Conservation (phyloP, 2,888 invertebrate genomes). For the Saturnia japonica region DNA sequence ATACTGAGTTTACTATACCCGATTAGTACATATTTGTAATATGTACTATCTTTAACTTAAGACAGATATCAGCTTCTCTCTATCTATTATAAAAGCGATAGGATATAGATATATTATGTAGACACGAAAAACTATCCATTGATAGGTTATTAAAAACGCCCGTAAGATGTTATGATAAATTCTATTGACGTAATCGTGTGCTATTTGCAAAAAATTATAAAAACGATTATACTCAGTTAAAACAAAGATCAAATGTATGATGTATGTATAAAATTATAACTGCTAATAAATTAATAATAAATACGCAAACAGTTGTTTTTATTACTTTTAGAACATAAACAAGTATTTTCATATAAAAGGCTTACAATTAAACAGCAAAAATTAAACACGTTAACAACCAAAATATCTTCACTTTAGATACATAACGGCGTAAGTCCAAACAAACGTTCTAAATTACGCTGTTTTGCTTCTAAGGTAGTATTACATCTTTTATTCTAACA, state of each 20-base stretch:
- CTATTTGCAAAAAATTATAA: background rate
- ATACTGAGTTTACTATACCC: too few relatives aligned
- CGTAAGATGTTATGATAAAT: background rate
- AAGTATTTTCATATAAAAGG: background rate
- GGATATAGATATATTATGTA: too few relatives aligned
- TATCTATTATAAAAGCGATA: too few relatives aligned
- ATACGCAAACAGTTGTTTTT: background rate
- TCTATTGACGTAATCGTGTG: background rate
- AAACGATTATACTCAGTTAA: background rate
- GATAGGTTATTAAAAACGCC: too few relatives aligned
- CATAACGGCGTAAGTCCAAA: background rate
- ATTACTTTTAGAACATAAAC: background rate
- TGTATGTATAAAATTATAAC: background rate
- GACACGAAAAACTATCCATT: too few relatives aligned
- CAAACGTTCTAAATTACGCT: background rate
- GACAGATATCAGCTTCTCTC: too few relatives aligned
- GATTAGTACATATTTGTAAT: too few relatives aligned
- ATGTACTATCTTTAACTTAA: too few relatives aligned
- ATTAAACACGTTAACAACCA: background rate
- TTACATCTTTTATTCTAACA: background rate
- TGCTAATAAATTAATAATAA: slow-evolving; percentile 8
- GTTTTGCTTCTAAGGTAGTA: background rate
- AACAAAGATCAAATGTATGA: background rate
- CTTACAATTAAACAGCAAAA: background rate
- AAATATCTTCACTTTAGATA: background rate